phyloP scores from a whole-genome alignment of 2,113 vertebrate species.

The Zootoca vivipara region DNA sequence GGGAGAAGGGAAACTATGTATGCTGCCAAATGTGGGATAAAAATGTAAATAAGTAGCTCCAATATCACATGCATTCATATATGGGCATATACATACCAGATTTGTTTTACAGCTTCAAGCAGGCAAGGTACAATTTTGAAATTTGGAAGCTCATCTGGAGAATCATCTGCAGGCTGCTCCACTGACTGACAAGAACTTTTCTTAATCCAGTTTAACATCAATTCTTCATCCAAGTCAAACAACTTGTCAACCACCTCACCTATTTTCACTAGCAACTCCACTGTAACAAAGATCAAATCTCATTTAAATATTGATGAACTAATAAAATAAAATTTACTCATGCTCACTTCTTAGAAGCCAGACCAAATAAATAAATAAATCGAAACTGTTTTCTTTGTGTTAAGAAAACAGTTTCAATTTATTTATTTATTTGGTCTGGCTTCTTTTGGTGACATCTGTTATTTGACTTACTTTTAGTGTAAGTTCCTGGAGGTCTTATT shows the following conservation, averaged over 20 bases:
- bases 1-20: neutral
- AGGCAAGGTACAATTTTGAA: slow-evolving; percentile 81
- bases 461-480: neutral
- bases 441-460: neutral
- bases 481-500: neutral
- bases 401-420: slow-evolving; percentile 8
- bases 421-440: neutral
- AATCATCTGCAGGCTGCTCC: slow-evolving; percentile 62
- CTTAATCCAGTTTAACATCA: slow-evolving; percentile 92
- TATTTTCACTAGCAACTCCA: slow-evolving; percentile 91
- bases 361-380: too few species aligned
- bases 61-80: neutral
- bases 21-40: too few species aligned
- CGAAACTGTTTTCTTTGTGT: too few species aligned
- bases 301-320: slow-evolving; percentile 2
- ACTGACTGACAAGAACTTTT: slow-evolving; percentile 50
- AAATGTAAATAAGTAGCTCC: neutral
- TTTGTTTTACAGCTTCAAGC: slow-evolving; percentile 92
- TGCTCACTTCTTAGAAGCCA: neutral
- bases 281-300: slow-evolving; percentile 66
- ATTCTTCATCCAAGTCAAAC: slow-evolving; percentile 93
- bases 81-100: slow-evolving; percentile 78
- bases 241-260: slow-evolving; percentile 95
- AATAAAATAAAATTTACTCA: slow-evolving; percentile 19
- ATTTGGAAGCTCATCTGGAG: slow-evolving; percentile 72